Conservation (phyloP, 2,797 vertebrate species). For the Brachymystax lenok region DNA sequence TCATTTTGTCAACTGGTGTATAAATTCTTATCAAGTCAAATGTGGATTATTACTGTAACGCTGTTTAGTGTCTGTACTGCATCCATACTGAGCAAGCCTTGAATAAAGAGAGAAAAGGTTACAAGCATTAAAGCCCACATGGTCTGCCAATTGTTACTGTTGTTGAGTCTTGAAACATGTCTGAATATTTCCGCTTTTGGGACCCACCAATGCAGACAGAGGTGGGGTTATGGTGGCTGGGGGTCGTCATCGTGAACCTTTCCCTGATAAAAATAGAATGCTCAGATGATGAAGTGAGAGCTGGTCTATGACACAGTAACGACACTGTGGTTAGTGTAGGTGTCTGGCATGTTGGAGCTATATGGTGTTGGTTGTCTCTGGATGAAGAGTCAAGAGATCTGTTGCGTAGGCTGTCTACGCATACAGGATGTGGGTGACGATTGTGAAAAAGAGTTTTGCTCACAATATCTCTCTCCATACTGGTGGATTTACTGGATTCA, state of each 20-base stretch:
- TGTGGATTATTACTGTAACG: neutral
- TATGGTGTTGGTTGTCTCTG: constrained; percentile 10
- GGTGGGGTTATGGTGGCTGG: neutral
- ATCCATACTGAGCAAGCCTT: neutral
- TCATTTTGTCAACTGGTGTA: neutral
- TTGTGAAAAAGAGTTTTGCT: constrained; percentile 54
- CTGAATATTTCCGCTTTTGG: neutral
- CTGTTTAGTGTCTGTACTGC: neutral
- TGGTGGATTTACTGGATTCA: neutral
- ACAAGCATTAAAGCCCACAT: neutral
- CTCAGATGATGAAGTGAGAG: constrained; percentile 48
- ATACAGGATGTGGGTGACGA: constrained; percentile 67
- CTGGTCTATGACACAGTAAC: neutral
- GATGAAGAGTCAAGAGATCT: constrained; percentile 22
- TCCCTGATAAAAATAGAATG: neutral
- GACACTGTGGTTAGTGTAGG: constrained; percentile 2
- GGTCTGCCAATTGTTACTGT: neutral
- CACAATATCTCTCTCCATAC: neutral
- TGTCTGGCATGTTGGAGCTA: neutral
- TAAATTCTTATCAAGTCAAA: neutral
- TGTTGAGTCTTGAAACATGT: neutral
- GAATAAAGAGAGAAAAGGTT: neutral
- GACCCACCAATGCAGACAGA: neutral
- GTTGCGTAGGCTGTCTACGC: constrained; percentile 38
- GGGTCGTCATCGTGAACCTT: neutral